A percentile compares a stretch with the other conserved stretches of the same genome.
phyloP scores from a whole-genome alignment of 2,113 vertebrate species.

The Miniopterus natalensis region DNA sequence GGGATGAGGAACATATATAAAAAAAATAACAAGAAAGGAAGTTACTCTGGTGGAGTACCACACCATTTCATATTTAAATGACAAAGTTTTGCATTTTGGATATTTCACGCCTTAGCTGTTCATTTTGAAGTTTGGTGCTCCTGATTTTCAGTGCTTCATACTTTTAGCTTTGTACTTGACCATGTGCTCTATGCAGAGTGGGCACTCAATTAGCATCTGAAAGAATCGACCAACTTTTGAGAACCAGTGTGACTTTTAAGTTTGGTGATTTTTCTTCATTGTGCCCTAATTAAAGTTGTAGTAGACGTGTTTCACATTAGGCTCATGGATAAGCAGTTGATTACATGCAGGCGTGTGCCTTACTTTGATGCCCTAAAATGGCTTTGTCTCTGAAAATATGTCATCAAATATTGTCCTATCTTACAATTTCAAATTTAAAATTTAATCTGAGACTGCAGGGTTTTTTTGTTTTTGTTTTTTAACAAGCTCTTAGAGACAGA shows the following conservation, averaged over 20 bases:
- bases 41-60: neutral
- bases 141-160: neutral
- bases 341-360: neutral
- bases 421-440: neutral
- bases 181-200: neutral
- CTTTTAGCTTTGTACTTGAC: neutral
- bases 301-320: neutral
- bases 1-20: neutral
- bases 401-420: neutral
- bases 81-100: neutral
- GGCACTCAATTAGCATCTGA: neutral
- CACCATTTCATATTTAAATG: constrained; percentile 11
- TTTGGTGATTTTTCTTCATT: neutral
- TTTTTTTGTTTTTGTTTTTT: neutral
- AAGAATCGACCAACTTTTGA: neutral
- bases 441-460: neutral
- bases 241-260: neutral
- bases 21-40: neutral
- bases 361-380: neutral
- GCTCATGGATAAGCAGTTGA: neutral
- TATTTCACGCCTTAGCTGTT: neutral
- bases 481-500: neutral
- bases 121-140: constrained; percentile 17
- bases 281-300: neutral
- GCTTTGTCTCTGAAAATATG: constrained; percentile 35